Conservation (phyloP, 2,888 invertebrate species). For the Cabera pusaria region DNA sequence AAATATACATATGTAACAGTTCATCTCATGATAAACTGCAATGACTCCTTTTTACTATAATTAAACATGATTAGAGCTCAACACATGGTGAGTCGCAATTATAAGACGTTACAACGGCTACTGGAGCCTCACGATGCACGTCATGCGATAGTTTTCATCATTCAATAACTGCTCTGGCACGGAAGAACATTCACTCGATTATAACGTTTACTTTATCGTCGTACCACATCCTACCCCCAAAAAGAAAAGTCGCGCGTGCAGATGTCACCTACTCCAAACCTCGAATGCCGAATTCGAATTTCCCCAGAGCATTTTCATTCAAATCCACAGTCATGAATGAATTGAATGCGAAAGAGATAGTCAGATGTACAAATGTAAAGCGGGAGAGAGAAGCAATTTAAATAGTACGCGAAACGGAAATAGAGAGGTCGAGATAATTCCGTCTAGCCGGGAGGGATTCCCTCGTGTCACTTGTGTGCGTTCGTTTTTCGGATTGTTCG, state of each 20-base stretch:
- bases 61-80: slow-evolving; percentile 81
- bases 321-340: slow-evolving; percentile 79
- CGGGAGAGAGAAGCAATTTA: slow-evolving; percentile 68
- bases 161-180: slow-evolving; percentile 60
- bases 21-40: slow-evolving; percentile 80
- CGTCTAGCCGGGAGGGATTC: slow-evolving; percentile 82
- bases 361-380: slow-evolving; percentile 33
- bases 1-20: slow-evolving; percentile 76
- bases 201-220: slow-evolving; percentile 29
- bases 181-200: slow-evolving; percentile 62
- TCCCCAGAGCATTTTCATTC: slow-evolving; percentile 60
- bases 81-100: slow-evolving; percentile 77
- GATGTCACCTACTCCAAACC: slow-evolving; percentile 44
- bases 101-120: slow-evolving; percentile 76
- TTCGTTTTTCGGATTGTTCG: slow-evolving; percentile 74
- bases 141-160: slow-evolving; percentile 67
- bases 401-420: slow-evolving; percentile 83
- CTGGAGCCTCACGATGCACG: slow-evolving; percentile 64
- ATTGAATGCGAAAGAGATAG: slow-evolving; percentile 76
- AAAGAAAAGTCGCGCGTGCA: slow-evolving; percentile 45
- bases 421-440: slow-evolving; percentile 80
- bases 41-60: slow-evolving; percentile 77
- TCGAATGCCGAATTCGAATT: slow-evolving; percentile 46
- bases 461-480: slow-evolving; percentile 82
- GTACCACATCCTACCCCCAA: slow-evolving; percentile 9